These are phyloP conservation scores for Esox masquinongy DNA, from an alignment of 2,797 vertebrate genomes.

Conservation along the genomic window DNA sequence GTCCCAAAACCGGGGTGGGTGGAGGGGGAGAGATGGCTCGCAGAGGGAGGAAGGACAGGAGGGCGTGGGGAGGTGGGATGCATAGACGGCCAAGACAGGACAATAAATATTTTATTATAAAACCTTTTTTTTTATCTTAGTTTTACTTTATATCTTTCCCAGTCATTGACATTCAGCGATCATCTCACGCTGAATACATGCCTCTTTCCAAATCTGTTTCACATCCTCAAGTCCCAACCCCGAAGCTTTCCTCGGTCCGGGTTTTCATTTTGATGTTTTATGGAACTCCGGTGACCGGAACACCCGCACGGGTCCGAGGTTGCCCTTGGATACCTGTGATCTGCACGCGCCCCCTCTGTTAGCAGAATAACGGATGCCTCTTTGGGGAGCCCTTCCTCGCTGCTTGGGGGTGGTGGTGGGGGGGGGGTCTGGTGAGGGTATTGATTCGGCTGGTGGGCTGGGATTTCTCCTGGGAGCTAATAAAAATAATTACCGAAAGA, in stretches of 20 bases:
- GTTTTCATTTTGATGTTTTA: constrained; percentile 61
- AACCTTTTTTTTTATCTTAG: too few relatives aligned
- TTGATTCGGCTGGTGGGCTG: constrained; percentile 77
- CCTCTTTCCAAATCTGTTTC: constrained; percentile 28
- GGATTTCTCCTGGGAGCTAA: constrained; percentile 77
- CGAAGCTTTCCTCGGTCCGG: constrained; percentile 28
- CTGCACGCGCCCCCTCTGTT: constrained; percentile 57
- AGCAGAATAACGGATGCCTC: constrained; percentile 76
- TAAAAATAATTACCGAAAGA: constrained; percentile 83
- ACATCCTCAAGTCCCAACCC: constrained; percentile 14
- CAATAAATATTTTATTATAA: not conserved
- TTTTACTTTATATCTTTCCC: not conserved
- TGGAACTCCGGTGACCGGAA: constrained; percentile 53
- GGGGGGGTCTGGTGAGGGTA: constrained; percentile 66
- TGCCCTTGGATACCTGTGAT: constrained; percentile 75
- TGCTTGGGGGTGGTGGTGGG: constrained; percentile 34
- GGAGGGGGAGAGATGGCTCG: not conserved
- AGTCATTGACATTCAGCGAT: not conserved
- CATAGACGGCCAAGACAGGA: constrained; percentile 14
- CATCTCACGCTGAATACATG: not conserved
- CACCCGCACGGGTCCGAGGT: constrained; percentile 57
- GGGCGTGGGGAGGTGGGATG: constrained; percentile 47
- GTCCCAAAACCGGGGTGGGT: constrained; percentile 35
- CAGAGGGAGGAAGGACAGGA: not conserved
- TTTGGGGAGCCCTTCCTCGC: constrained; percentile 74